These are phyloP conservation scores for Andrena trimmerana DNA, from an alignment of 2,888 invertebrate genomes.

Conservation along the genomic window DNA sequence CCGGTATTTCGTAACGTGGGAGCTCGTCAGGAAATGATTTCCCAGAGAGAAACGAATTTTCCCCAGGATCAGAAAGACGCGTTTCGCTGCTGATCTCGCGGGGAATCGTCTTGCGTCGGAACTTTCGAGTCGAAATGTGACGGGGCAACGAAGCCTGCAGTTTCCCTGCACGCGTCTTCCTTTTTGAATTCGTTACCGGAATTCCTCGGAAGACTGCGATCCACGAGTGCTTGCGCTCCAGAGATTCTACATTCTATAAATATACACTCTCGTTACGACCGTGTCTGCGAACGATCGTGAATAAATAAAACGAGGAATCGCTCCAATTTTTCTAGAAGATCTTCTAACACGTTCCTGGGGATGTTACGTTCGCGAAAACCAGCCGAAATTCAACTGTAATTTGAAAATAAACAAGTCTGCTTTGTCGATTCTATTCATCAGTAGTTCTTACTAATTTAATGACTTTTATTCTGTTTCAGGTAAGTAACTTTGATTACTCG, in stretches of 20 bases:
- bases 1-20: background rate
- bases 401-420: background rate
- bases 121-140: constrained; percentile 27
- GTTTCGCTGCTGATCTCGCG: constrained; percentile 46
- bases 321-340: background rate
- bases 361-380: background rate
- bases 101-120: constrained; percentile 19
- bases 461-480: constrained; percentile 38
- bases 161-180: constrained; percentile 11
- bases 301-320: constrained; percentile 19
- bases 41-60: constrained; percentile 27
- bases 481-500: constrained; percentile 6
- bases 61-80: constrained; percentile 4
- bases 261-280: constrained; percentile 32
- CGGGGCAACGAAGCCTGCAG: constrained; percentile 15
- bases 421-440: background rate
- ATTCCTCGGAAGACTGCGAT: constrained; percentile 19
- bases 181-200: constrained; percentile 45
- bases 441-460: background rate
- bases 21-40: constrained; percentile 33
- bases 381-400: no score
- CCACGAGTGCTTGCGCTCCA: constrained; percentile 1
- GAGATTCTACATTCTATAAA: constrained; percentile 30
- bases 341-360: background rate
- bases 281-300: constrained; percentile 10